These are phyloP conservation scores for Hirundo rustica DNA, from an alignment of 2,797 vertebrate genomes.

Conservation along the genomic window DNA sequence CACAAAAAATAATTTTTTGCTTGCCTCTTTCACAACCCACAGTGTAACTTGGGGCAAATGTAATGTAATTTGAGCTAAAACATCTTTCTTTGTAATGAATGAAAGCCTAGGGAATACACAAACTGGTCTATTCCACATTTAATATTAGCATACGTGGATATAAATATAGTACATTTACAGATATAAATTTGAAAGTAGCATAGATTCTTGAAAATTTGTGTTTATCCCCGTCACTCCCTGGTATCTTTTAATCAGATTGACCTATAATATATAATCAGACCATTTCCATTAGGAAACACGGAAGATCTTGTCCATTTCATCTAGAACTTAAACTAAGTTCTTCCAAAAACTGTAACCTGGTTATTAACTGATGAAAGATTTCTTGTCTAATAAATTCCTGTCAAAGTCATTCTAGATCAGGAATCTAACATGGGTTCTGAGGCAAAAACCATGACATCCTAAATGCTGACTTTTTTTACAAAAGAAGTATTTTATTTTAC, in stretches of 20 bases:
- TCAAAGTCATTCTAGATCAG: conserved; percentile 7
- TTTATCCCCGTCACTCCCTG: not conserved
- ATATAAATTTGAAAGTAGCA: not conserved
- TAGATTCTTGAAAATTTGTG: not conserved
- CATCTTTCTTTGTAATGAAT: not conserved
- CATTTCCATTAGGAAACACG: conserved; percentile 1
- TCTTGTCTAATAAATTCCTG: conserved; percentile 24
- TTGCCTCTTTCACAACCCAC: not conserved
- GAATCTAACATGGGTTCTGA: not conserved
- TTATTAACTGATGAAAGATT: conserved; percentile 4
- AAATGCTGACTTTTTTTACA: not conserved
- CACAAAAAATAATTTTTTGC: not conserved
- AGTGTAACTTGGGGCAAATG: not conserved
- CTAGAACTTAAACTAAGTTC: conserved; percentile 3
- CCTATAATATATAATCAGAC: not conserved
- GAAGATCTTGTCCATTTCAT: conserved; percentile 31
- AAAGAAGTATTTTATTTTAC: not conserved
- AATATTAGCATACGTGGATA: not conserved
- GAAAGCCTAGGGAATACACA: not conserved
- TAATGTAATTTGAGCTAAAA: not conserved
- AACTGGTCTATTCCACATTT: not conserved
- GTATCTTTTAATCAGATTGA: conserved; percentile 18
- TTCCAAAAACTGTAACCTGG: not conserved
- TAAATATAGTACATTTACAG: not conserved
- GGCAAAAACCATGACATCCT: not conserved